Base-by-base conservation (phyloP, 2,797 vertebrate species). In the Poecilia velifera region DNA sequence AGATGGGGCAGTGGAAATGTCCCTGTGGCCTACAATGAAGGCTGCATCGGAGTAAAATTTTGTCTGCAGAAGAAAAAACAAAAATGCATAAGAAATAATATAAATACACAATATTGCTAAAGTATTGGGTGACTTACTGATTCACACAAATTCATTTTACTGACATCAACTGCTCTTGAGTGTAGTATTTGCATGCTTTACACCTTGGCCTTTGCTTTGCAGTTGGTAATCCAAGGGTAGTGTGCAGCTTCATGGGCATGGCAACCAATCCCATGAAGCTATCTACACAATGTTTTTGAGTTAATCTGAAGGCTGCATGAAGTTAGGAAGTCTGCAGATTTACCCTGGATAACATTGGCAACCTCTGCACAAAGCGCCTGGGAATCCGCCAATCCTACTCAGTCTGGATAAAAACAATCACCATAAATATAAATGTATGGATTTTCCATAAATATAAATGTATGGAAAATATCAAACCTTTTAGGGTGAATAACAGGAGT, bases 11-110 rank as follows among this genome's bases (percentile, higher is more conserved):
- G 68, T 71, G 68, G n/a, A 71, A 71, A 71, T 71, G 68, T 46
- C 68, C 68, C 12, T 71, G 43, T 71, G 41, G 68, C 6, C 68
- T n/a, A 46, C 68, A 71, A 1, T 71, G 41, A 46, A 71, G 68
- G 68, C 43, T 71, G 68, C 68, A 71, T 71, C 68, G 41, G 43
- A 46, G 34, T 78, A 71, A 71, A 46, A 71, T 28, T 71, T 71
- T 71, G 5, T 46, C 68, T 71, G 68, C 13, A 46, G n/a, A 13
- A 28, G 68, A n/a, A 45, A 71, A 46, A 71, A 71, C 22, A 43
- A 70, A 70, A 13, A 71, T 16, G 12, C 16, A n/a, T 70, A 13
- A 7, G 39, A 39, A 71, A 45, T 43, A 20, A 70, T 10, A 43
- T n/a, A 28, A 28, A 14, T 46, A 28, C 41, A 71, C 13, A 7